A percentile compares a stretch with the other conserved stretches of the same genome.
Evolutionary conservation across 2,797 vertebrate species (phyloP).

Genomic region (Notoglanidium macrostoma): DNA sequence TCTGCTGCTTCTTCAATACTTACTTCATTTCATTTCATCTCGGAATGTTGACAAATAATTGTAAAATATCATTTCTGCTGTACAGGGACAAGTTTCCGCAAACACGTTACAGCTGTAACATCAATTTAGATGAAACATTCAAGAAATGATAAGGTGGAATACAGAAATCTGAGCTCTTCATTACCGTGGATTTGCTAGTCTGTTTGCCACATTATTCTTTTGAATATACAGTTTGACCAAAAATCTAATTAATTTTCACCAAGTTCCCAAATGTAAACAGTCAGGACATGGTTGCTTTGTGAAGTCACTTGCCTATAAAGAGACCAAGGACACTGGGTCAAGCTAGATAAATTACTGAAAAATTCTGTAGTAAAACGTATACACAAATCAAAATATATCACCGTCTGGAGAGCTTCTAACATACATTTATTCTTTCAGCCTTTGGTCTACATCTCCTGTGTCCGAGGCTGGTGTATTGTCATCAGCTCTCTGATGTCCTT

Average conservation of each 20-base stretch:
- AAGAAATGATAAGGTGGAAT: neutral
- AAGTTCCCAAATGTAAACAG: neutral
- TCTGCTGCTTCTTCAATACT: conserved; percentile 17
- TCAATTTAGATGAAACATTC: neutral
- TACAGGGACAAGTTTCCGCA: neutral
- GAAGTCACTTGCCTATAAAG: neutral
- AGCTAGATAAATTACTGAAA: neutral
- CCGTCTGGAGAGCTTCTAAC: neutral
- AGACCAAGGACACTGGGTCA: neutral
- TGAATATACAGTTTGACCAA: neutral
- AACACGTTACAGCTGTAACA: neutral
- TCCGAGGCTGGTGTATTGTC: neutral
- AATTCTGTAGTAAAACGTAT: neutral
- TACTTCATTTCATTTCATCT: neutral
- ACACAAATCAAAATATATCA: neutral
- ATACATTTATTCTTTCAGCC: neutral
- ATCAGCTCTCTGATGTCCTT: neutral
- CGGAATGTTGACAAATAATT: neutral
- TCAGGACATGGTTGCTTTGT: neutral
- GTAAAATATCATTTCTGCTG: neutral
- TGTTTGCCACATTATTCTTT: neutral
- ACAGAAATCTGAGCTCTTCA: neutral
- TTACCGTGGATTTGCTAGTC: neutral
- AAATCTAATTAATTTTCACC: neutral
- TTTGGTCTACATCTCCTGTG: neutral